A percentile compares a stretch with the other conserved stretches of the same genome.
Conservation (phyloP, 2,113 vertebrate genomes). For the Gopherus evgoodei region DNA sequence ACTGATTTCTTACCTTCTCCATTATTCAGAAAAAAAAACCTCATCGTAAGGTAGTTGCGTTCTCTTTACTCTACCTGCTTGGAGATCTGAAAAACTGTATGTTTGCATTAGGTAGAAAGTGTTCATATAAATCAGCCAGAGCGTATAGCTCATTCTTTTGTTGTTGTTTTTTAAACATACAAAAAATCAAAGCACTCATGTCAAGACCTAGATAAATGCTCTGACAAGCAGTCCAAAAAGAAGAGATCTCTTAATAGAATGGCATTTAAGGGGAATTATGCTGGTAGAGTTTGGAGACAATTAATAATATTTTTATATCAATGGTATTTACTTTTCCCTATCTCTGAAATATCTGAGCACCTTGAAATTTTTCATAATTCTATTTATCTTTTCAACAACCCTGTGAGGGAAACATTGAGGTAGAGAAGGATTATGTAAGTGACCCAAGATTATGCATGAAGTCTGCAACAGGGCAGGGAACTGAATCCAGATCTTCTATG, state of each 20-base stretch:
- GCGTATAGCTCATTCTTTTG: not conserved
- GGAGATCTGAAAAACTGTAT: not conserved
- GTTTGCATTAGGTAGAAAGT: not conserved
- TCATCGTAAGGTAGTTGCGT: not conserved
- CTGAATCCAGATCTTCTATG: not conserved
- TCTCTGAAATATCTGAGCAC: not conserved
- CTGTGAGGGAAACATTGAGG: not conserved
- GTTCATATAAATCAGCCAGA: not conserved
- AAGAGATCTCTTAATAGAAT: not conserved
- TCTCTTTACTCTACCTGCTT: not conserved
- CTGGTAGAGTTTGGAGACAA: not conserved
- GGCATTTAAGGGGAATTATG: not conserved
- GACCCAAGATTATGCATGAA: not conserved
- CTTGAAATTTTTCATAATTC: not conserved
- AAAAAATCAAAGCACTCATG: not conserved
- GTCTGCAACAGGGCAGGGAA: not conserved
- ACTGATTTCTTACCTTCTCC: not conserved
- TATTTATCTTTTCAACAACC: not conserved
- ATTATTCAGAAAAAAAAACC: not conserved
- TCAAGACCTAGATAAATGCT: not conserved
- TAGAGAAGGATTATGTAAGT: not conserved
- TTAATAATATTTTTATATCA: not conserved
- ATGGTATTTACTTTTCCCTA: not conserved
- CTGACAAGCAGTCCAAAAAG: not conserved
- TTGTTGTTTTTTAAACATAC: not conserved